These are phyloP conservation scores for Diphyllodes magnificus DNA, from an alignment of 2,113 vertebrate genomes.

Conservation along the genomic window DNA sequence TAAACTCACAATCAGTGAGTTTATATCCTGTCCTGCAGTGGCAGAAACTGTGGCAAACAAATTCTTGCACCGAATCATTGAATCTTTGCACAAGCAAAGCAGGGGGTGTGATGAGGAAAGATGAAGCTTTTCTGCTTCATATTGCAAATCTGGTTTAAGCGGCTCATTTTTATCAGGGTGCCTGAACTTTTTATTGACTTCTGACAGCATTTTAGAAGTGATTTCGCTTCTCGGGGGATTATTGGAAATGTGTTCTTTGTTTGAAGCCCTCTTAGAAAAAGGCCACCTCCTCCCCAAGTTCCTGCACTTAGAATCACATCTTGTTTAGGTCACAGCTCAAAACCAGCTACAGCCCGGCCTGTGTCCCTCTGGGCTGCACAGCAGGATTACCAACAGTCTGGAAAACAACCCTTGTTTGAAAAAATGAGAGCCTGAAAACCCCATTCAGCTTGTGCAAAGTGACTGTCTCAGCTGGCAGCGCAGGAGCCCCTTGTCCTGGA, in stretches of 20 bases:
- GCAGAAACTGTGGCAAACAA: not conserved
- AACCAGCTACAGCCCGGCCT: not conserved
- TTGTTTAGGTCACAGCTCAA: not conserved
- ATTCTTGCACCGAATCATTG: not conserved
- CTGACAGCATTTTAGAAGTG: not conserved
- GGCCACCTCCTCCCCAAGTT: not conserved
- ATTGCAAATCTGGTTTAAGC: not conserved
- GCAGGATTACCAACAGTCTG: not conserved
- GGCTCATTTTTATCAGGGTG: not conserved
- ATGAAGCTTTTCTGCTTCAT: not conserved
- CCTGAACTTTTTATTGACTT: conserved; percentile 7
- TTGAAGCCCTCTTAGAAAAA: not conserved
- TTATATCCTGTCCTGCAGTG: not conserved
- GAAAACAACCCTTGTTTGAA: not conserved
- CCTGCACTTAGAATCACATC: not conserved
- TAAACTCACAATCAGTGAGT: not conserved
- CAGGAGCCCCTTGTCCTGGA: fast-evolving
- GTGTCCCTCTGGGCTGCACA: fast-evolving
- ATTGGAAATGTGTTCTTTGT: not conserved
- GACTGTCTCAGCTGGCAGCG: not conserved
- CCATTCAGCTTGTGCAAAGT: fast-evolving
- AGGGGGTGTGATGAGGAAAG: not conserved
- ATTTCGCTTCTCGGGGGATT: not conserved
- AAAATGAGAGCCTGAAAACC: not conserved
- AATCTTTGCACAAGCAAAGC: not conserved